Base-by-base conservation (phyloP, 1,140 invertebrate species). In the Lordiphosa collinella region DNA sequence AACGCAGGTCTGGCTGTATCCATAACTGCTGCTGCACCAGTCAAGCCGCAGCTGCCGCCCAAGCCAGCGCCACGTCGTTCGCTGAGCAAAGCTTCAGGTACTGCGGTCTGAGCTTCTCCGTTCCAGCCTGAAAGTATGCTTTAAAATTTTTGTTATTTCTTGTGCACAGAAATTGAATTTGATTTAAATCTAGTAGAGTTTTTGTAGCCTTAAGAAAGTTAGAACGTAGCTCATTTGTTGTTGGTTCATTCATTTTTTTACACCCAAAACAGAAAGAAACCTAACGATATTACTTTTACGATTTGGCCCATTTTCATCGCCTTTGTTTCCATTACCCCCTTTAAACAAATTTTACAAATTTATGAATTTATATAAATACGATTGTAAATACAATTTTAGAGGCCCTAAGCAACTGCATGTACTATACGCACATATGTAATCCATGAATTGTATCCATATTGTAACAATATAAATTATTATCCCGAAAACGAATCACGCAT, bases 71-170 rank as follows among this genome's bases (percentile, higher is more conserved):
- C 86, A 6, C 64, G 86, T 0, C 76, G 80, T 8, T 73, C 78
- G 36, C 63, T 84, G 1, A 52, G 52, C 34, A 31, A 65, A 37
- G 37, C 61, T 11, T 29, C 50, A 31, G 61, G 73, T 18, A 52
- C 47, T 3, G 47, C 52, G n/a, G 58, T 64, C 34, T 37, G 34
- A 38, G 11, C 43, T 47, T 29, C 47, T 2, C n/a, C 38, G 9
- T 34, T n/a, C n/a, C 34, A 43, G 47, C 44, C 54, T 29, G 16
- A 57, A 66, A 52, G 50, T 74, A 74, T 71, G 79, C 73, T 85
- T 85, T 69, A 79, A 69, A 82, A 56, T 8, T 7, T 58, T 80
- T 82, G 75, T 80, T 80, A 82, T 80, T 76, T 82, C 70, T 82
- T 64, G 63, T 74, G 63, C 70, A 59, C 18, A 51, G 75, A 78